phyloP scores from a whole-genome alignment of 2,113 vertebrate species.

The Sprattus sprattus region DNA sequence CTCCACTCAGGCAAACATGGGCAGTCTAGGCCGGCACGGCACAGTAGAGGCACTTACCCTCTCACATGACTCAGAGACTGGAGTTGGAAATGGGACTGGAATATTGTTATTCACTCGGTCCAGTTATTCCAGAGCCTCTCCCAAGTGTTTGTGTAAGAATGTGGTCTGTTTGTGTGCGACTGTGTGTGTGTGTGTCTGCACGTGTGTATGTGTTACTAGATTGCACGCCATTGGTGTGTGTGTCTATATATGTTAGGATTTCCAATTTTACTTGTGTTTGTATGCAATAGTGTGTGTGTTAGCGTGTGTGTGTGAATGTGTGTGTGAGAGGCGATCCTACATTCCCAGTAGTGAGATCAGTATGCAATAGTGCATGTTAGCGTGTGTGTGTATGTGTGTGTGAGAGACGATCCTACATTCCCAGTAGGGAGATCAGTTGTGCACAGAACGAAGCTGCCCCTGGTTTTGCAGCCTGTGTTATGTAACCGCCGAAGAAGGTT shows the following conservation, averaged over 20 bases:
- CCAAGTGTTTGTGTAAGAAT: conserved; percentile 45
- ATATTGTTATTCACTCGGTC: conserved; percentile 45
- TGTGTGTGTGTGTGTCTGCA: conserved; percentile 29
- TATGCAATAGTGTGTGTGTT: neutral
- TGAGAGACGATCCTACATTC: conserved; percentile 35
- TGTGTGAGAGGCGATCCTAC: conserved; percentile 20
- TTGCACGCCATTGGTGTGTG: neutral
- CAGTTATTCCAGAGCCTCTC: conserved; percentile 12
- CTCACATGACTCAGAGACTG: neutral
- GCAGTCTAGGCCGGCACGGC: neutral
- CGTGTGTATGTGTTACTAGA: neutral
- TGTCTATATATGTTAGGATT: neutral
- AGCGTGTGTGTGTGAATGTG: neutral
- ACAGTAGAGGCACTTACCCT: neutral
- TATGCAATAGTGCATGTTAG: too few species aligned
- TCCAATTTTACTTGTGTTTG: neutral
- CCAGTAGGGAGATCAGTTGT: conserved; percentile 42
- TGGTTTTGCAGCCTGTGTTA: conserved; percentile 38
- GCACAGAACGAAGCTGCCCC: conserved; percentile 19
- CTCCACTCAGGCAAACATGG: neutral
- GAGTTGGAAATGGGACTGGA: neutral
- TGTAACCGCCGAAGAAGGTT: conserved; percentile 34
- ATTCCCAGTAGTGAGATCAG: conserved; percentile 47
- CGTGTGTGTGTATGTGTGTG: conserved; percentile 5
- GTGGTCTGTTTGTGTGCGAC: neutral